Evolutionary conservation across 2,113 vertebrate genomes (phyloP), one percentile per base, ranked within the genome.

Genomic region (Alaudala cheleensis): DNA sequence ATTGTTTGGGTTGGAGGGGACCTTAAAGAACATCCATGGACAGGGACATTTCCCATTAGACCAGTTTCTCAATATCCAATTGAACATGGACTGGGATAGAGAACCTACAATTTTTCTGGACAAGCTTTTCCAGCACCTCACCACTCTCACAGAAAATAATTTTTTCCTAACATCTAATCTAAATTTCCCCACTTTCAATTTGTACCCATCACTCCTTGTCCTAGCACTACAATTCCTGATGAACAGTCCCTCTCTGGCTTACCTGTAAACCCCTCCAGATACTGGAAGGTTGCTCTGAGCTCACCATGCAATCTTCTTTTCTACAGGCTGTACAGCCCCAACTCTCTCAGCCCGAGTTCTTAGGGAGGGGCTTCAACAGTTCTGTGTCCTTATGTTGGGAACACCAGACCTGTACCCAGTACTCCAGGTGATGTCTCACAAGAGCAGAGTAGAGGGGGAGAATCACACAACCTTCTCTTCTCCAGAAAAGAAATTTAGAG

Each of bases 61-160:
- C 34, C 25, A 26, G 10, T 22, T 49, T 20, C 31, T 88, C 17
- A 64, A 33, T 34, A 29, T 24, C 31, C 56, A 20, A 14, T 49
- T 62, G 16, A 42, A 33, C 37, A 37, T 8, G 33, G 31, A 6
- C 14, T 10, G 14, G 10, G 28, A 58, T 37, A 53, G 14, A 77
- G 21, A 49, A 37, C 10, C 18, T 9, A 12, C 8, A 71, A 5
- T 22, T 42, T 80, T 22, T 14, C 50, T 50, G 18, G 22, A 25
- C 12, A 49, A 80, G 14, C 0, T 26, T 16, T 57, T 50, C 31
- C 42, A 80, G 50, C 0, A 0, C 4, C 22, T 56, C 14, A 31
- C 17, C 17, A 57, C 7, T 14, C 6, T 22, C 34, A 42, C 14
- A 34, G 49, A 23, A 80, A 64, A 37, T 5, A 64, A 42, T 42